Base-by-base conservation (phyloP, 2,797 vertebrate genomes). In the Gymnoscopelus braueri region DNA sequence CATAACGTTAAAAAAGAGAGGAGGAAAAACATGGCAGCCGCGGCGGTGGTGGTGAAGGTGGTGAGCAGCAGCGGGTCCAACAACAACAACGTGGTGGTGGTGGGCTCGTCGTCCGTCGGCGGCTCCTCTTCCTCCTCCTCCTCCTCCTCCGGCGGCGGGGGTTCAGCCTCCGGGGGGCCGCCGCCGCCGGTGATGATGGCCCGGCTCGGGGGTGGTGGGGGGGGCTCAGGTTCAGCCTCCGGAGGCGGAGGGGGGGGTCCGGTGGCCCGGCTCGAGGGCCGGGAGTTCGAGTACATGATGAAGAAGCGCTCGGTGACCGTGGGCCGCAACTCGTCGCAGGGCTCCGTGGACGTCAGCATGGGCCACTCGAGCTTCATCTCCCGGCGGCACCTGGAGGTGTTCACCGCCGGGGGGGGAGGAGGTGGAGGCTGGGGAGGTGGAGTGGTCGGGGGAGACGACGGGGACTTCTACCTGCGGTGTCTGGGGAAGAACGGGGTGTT, bases 291-390 rank as follows among this genome's bases (percentile, higher is more conserved):
- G 88, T 98, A 97, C 92, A 91, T 97, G 92, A 97, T 98, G 96
- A 96, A 96, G 87, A 96, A 97, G 93, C 95, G 96, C 69, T 96
- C 96, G 87, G 97, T 97, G 90, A 98, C 96, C 85, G 94, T 98
- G 88, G 97, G 97, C 72, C 94, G 97, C 87, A 98, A 98, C 94
- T 98, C 97, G 74, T 97, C 96, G 52, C 97, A 98, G 92, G 97
- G 97, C 85, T 97, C 95, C 66, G 96, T 98, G 92, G 97, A 98
- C 84, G 96, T 98, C 70, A 98, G 96, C 93, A 98, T 98, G 96
- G 97, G 97, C 75, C 96, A 97, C 90, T 98, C 96, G 65, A 98
- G 97, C 93, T 98, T 98, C 94, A 98, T 98, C 84, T 98, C 97
- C 3, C 95, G 96, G 66, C 87, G 96, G 74, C 97, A 98, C 78